These are phyloP conservation scores for Nesogale talazaci DNA, from an alignment of 2,113 vertebrate genomes.

Conservation along the genomic window DNA sequence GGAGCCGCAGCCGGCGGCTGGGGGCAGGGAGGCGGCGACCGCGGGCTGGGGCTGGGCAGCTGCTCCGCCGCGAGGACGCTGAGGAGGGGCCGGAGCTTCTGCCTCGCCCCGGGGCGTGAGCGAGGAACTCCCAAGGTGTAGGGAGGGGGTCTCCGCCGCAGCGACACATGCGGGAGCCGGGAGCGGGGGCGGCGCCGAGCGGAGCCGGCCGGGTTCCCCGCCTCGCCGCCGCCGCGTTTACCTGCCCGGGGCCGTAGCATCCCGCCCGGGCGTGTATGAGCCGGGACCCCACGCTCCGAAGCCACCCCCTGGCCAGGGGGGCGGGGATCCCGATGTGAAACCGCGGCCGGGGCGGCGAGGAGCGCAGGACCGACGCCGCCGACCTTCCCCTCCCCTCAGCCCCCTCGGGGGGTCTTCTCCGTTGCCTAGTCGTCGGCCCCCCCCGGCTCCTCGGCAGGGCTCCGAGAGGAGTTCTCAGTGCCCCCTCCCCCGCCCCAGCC, in stretches of 20 bases:
- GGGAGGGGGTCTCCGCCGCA: conserved; percentile 75
- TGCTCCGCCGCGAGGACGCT: conserved; percentile 53
- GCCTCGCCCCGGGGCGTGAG: conserved; percentile 48
- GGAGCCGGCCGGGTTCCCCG: conserved; percentile 80
- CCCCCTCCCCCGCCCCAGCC: conserved; percentile 79
- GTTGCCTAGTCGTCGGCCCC: conserved; percentile 66
- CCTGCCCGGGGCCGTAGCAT: conserved; percentile 77
- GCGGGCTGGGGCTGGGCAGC: conserved; percentile 54
- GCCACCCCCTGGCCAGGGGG: conserved; percentile 73
- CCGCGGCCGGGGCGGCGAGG: conserved; percentile 65
- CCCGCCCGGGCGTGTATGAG: conserved; percentile 74
- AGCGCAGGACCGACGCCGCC: conserved; percentile 64
- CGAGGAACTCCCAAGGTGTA: conserved; percentile 67
- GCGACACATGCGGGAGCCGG: conserved; percentile 81
- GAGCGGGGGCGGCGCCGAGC: conserved; percentile 83
- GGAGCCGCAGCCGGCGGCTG: conserved; percentile 63
- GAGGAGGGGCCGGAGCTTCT: conserved; percentile 48
- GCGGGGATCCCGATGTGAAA: conserved; percentile 80
- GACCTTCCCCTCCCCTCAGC: conserved; percentile 57
- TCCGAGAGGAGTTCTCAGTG: conserved; percentile 71
- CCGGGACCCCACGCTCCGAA: conserved; percentile 40
- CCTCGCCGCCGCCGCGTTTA: conserved; percentile 62
- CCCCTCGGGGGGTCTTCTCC: conserved; percentile 62
- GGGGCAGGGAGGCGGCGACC: conserved; percentile 73
- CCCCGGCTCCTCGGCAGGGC: conserved; percentile 78